Percentiles rank a stretch among this genome's conserved stretches.
These are phyloP conservation scores for Nothobranchius furzeri DNA, from an alignment of 2,113 vertebrate species.

Conservation along the genomic window DNA sequence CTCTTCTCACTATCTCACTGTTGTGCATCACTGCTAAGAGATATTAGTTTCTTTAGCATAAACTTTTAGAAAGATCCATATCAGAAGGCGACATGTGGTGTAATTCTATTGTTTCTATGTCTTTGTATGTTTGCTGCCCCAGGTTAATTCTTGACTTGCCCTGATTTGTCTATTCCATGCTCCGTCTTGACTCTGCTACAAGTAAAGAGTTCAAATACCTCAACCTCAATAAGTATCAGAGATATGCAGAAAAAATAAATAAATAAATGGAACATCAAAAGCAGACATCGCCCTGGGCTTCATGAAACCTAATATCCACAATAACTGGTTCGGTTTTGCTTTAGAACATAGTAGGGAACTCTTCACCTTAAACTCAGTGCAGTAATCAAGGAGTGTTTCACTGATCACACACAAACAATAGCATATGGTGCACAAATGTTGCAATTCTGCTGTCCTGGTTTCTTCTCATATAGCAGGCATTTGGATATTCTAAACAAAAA, in stretches of 20 bases:
- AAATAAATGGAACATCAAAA: background rate
- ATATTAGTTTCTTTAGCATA: background rate
- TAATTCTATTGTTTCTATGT: constrained; percentile 16
- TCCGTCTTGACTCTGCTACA: background rate
- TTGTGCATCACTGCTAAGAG: no score
- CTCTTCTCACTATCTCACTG: no score
- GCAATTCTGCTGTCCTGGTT: no score
- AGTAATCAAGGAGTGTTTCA: no score
- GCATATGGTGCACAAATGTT: no score
- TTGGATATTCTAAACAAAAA: no score
- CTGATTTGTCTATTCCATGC: constrained; percentile 47
- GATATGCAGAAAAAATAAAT: background rate
- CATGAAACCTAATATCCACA: background rate
- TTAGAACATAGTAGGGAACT: no score
- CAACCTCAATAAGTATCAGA: background rate
- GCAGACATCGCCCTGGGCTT: background rate
- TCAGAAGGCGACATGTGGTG: constrained; percentile 16
- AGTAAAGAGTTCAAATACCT: background rate
- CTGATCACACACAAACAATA: background rate
- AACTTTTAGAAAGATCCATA: constrained; percentile 18
- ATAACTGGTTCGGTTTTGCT: background rate
- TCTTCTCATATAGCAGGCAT: no score
- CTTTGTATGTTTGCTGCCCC: constrained; percentile 40
- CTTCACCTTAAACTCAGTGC: no score
- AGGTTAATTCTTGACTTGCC: constrained; percentile 64